phyloP scores from a whole-genome alignment of 2,113 vertebrate species.

The Podocnemis expansa region DNA sequence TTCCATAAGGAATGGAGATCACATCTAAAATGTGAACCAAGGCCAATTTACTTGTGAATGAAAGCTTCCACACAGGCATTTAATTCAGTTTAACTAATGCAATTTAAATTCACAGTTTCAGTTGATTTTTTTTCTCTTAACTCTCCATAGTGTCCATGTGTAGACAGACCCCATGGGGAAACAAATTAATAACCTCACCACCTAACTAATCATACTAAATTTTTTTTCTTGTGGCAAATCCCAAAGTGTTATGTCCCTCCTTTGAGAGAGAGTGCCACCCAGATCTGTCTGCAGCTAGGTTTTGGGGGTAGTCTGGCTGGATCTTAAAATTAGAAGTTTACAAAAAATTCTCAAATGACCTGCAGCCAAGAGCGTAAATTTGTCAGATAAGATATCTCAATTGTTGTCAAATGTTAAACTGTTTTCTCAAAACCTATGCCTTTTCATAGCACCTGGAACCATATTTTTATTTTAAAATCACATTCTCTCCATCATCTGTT shows the following conservation, averaged over 20 bases:
- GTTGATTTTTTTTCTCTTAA: background rate
- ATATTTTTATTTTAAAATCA: background rate
- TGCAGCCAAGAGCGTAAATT: background rate
- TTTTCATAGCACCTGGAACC: background rate
- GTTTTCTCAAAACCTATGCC: background rate
- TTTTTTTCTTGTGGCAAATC: background rate
- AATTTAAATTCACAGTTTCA: background rate
- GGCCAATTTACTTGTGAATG: background rate
- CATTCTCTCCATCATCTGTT: background rate
- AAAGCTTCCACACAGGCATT: background rate
- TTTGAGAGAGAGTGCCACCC: background rate
- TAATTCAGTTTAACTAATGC: background rate
- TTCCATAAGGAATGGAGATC: background rate
- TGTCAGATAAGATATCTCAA: background rate
- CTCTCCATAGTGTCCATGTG: background rate
- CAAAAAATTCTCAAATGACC: background rate
- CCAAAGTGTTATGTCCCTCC: background rate
- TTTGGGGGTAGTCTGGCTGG: background rate
- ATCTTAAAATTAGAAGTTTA: background rate
- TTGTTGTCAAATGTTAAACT: background rate
- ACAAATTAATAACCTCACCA: background rate
- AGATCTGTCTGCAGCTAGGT: background rate
- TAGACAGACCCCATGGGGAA: background rate
- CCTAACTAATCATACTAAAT: background rate
- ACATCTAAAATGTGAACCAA: background rate